phyloP scores from a whole-genome alignment of 1,140 invertebrate genomes.

The Lethocerus indicus region DNA sequence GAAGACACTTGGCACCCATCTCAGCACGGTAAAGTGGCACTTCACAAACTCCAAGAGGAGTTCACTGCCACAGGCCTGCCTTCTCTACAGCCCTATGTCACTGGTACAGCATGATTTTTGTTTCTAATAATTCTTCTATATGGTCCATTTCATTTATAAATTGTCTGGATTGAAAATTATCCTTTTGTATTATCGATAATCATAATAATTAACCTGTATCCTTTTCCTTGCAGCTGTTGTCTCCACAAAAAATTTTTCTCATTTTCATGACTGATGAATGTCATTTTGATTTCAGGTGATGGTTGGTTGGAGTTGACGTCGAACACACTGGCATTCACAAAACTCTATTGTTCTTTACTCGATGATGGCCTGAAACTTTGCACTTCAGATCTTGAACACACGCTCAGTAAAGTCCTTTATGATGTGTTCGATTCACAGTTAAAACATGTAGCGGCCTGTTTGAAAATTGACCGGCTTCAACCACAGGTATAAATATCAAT shows the following conservation, averaged over 20 bases:
- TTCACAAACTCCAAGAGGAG: conserved; percentile 11
- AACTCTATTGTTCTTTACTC: conserved; percentile 41
- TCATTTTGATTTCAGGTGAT: conserved; percentile 30
- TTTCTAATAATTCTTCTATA: background rate
- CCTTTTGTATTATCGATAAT: background rate
- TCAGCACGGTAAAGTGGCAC: conserved; percentile 34
- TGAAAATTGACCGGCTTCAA: conserved; percentile 35
- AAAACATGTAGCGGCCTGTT: conserved; percentile 37
- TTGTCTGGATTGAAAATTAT: background rate
- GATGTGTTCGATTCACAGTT: conserved; percentile 48
- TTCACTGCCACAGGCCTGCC: conserved; percentile 5
- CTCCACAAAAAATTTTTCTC: background rate
- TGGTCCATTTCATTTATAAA: background rate
- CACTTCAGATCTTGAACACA: conserved; percentile 39
- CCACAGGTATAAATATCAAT: conserved; percentile 30
- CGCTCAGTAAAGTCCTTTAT: conserved; percentile 41
- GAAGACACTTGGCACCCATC: conserved; percentile 57
- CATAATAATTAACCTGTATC: background rate
- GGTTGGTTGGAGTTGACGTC: conserved; percentile 47
- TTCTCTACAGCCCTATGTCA: conserved; percentile 25
- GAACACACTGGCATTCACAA: conserved; percentile 52
- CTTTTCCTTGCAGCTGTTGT: background rate
- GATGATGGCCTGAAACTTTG: conserved; percentile 50
- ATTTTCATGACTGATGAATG: background rate
- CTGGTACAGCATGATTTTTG: conserved; percentile 24